Evolutionary conservation across 2,888 invertebrate species (phyloP).

Genomic region (Cantharis flavilabris): DNA sequence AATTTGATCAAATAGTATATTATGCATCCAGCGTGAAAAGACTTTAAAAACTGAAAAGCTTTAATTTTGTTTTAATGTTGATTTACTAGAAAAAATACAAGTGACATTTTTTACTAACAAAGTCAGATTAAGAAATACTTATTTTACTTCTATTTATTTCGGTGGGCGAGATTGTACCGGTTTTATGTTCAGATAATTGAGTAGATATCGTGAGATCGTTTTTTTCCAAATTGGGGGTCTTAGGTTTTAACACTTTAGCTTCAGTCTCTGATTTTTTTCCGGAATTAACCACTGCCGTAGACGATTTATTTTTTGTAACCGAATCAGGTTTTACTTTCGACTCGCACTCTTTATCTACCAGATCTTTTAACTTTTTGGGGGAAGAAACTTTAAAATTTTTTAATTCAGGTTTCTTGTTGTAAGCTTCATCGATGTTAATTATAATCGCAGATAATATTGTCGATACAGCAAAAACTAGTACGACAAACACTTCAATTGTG

Average conservation of each 20-base stretch:
- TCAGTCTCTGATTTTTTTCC: neutral
- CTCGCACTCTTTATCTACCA: neutral
- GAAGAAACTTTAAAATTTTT: neutral
- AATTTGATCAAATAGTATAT: no score
- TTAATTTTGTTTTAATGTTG: neutral
- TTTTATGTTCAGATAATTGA: neutral
- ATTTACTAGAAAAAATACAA: neutral
- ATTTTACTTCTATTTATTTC: neutral
- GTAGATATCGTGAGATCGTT: neutral
- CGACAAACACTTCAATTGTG: constrained; percentile 29
- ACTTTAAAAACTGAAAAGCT: no score
- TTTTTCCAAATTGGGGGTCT: neutral
- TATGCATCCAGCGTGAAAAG: no score
- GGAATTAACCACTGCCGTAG: neutral
- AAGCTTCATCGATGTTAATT: constrained; percentile 30
- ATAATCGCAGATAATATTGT: constrained; percentile 29
- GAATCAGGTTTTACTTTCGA: neutral
- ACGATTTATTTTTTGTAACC: neutral
- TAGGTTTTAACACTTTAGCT: neutral
- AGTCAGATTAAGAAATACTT: neutral
- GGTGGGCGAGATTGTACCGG: neutral
- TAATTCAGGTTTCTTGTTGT: neutral
- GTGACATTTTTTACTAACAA: neutral
- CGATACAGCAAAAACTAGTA: constrained; percentile 30
- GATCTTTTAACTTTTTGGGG: neutral